Evolutionary conservation across 2,888 invertebrate species (phyloP), one percentile per base, ranked within the genome.

Genomic region (Eumacrocentrus americanus): DNA sequence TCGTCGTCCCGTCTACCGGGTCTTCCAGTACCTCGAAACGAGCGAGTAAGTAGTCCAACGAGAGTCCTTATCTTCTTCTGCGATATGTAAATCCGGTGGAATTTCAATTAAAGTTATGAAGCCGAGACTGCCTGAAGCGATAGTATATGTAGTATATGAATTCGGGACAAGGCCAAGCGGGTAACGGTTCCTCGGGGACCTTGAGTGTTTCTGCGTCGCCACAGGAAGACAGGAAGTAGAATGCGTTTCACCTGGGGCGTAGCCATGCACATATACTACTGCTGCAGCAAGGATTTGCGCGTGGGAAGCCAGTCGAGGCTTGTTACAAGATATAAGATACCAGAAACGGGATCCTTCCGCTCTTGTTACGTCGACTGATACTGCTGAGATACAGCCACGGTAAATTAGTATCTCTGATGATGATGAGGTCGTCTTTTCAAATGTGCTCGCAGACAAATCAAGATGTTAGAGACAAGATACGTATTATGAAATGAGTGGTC

Each of bases 21-120:
- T 89, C 79, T 90, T 91, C 84, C 90, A 90, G 85, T 91, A 90
- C 84, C 86, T 91, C 81, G 91, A 91, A 84, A 89, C 90, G 61
- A 70, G 73, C 74, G 79, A 78, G 91, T 91, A 84, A 90, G 90
- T 89, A 76, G 60, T 23, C 22, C 14, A 34, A 22, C 29, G 9
- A 6, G 29, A 4, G 29, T 29, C n/a, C n/a, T 42, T 42, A 42
- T 14, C 42, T 42, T 12, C 3, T 3, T 9, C 9, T 9, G 9
- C 14, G 42, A 42, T 42, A 5, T 12, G 5, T 12, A 3, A 18
- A 42, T 42, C 14, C 2, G 18, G 2, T 18, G 9, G 29, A 29
- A 29, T 29, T 4, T 29, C 9, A 29, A 29, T 29, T 29, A 29
- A 29, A 9, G 18, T 4, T 9, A 42, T 42, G 18, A 9, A 42